These are phyloP conservation scores for Tetragnatha montana DNA, from an alignment of 2,888 invertebrate genomes.

Conservation along the genomic window DNA sequence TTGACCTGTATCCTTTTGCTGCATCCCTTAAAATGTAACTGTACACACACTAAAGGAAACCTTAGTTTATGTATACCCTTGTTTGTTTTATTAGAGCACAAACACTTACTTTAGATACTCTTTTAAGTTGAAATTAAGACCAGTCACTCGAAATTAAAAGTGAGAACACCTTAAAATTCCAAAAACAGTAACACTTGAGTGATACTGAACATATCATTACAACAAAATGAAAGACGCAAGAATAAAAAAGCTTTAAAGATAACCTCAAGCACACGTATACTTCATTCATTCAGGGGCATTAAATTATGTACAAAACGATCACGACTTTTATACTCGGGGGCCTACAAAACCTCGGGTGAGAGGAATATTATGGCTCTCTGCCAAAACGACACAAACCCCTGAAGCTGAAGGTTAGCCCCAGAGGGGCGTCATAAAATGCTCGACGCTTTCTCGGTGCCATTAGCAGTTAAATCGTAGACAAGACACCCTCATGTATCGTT, in stretches of 20 bases:
- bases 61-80: too few species aligned
- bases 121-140: too few species aligned
- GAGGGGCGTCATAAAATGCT: not conserved
- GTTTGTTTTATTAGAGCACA: too few species aligned
- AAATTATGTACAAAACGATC: not conserved
- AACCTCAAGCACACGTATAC: not conserved
- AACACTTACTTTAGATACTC: too few species aligned
- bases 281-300: not conserved
- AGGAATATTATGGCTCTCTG: not conserved
- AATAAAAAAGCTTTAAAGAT: not conserved
- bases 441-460: not conserved
- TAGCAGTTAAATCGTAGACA: not conserved
- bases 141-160: too few species aligned
- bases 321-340: not conserved
- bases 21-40: too few species aligned
- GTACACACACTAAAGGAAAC: too few species aligned
- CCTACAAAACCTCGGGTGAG: not conserved
- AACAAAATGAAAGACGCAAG: not conserved
- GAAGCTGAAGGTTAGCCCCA: not conserved
- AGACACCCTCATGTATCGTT: not conserved
- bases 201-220: not conserved
- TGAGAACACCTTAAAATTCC: too few species aligned
- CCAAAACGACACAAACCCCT: not conserved
- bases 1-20: too few species aligned
- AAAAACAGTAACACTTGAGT: too few species aligned